These are phyloP conservation scores for Catostomus latipinnis DNA, from an alignment of 2,797 vertebrate species.

Conservation along the genomic window DNA sequence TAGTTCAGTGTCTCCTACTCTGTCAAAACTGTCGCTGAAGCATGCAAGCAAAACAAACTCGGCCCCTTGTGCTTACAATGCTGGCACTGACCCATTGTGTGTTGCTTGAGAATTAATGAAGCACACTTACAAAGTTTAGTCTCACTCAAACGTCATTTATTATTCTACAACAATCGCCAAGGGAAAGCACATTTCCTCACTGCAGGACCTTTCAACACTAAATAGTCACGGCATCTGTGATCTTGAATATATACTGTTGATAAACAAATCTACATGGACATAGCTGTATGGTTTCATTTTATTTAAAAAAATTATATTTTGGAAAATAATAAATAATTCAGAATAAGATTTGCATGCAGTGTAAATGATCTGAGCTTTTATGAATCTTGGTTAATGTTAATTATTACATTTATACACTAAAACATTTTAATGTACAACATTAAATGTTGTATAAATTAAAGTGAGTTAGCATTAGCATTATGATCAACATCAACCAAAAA, in stretches of 20 bases:
- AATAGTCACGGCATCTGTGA: background rate
- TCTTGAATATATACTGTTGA: background rate
- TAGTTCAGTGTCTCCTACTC: slow-evolving; percentile 6
- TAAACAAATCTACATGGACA: background rate
- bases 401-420: too few species aligned
- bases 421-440: too few species aligned
- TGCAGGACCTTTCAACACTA: slow-evolving; percentile 47
- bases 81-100: slow-evolving; percentile 38
- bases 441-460: too few species aligned
- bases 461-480: background rate
- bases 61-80: slow-evolving; percentile 27
- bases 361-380: too few species aligned
- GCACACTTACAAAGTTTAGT: slow-evolving; percentile 43
- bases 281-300: background rate
- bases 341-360: too few species aligned
- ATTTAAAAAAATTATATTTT: background rate
- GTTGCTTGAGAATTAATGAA: slow-evolving; percentile 60
- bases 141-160: slow-evolving; percentile 57
- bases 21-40: slow-evolving; percentile 34
- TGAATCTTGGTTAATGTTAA: too few species aligned
- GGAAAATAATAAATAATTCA: too few species aligned
- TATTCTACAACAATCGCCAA: slow-evolving; percentile 60
- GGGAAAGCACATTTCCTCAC: slow-evolving; percentile 66
- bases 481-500: background rate
- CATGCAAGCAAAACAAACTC: slow-evolving; percentile 30